Percentiles rank a stretch among this genome's conserved stretches.
These are phyloP conservation scores for Dipodomys spectabilis DNA, from an alignment of 2,113 vertebrate genomes.

Conservation along the genomic window DNA sequence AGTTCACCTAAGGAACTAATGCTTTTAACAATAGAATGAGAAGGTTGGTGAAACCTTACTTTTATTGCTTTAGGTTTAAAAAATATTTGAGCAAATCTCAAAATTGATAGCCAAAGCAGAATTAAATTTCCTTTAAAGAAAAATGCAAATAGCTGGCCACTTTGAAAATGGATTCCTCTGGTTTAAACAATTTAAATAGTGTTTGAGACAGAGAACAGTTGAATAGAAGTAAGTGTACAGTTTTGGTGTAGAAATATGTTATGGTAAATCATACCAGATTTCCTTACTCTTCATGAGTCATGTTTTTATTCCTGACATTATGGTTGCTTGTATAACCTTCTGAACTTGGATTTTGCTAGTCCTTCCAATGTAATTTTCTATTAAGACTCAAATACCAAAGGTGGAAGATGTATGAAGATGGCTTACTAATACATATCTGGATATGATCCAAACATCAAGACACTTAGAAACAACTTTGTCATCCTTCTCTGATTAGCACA, in stretches of 20 bases:
- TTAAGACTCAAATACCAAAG: not conserved
- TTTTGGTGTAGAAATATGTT: slow-evolving; percentile 36
- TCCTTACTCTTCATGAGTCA: not conserved
- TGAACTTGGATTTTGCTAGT: not conserved
- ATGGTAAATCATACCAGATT: not conserved
- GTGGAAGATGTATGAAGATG: slow-evolving; percentile 19
- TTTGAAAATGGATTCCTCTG: not conserved
- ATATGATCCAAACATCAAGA: not conserved
- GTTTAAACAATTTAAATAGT: not conserved
- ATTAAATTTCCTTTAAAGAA: slow-evolving; percentile 9
- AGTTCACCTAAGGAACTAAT: not conserved
- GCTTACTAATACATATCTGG: not conserved
- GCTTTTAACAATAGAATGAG: not conserved
- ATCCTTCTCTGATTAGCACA: slow-evolving; percentile 12
- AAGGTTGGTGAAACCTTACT: not conserved
- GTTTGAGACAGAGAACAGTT: not conserved
- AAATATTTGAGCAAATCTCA: slow-evolving; percentile 39
- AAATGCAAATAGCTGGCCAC: not conserved
- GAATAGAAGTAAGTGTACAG: not conserved
- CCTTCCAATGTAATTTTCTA: not conserved
- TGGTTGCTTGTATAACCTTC: not conserved
- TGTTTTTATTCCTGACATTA: slow-evolving; percentile 22
- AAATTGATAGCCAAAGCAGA: not conserved
- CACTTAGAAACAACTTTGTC: not conserved
- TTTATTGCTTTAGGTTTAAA: slow-evolving; percentile 44